Evolutionary conservation across 2,888 invertebrate genomes (phyloP).

Genomic region (Drosophila setosimentum): DNA sequence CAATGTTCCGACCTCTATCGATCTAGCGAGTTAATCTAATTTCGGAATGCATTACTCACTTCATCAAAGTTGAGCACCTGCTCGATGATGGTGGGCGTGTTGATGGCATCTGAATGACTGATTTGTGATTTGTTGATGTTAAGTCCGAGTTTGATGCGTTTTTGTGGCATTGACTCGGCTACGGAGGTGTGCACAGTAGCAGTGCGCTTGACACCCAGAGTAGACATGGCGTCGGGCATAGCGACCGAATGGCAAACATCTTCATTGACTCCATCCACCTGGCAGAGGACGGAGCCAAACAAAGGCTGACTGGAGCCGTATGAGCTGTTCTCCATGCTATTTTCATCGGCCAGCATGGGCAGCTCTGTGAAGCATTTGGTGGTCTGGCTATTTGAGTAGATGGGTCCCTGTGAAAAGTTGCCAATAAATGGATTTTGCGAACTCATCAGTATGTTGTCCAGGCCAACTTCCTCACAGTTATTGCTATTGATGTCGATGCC

Average conservation of each 20-base stretch:
- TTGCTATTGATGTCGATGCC: constrained; percentile 41
- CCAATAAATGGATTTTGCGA: constrained; percentile 48
- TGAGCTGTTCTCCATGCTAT: constrained; percentile 42
- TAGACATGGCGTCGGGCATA: constrained; percentile 17
- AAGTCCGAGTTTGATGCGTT: constrained; percentile 63
- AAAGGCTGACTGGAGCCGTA: constrained; percentile 54
- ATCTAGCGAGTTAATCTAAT: background rate
- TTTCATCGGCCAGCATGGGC: constrained; percentile 50
- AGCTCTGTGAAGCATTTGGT: constrained; percentile 50
- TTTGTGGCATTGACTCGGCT: constrained; percentile 54
- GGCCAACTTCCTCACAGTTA: constrained; percentile 9
- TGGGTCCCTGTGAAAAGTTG: constrained; percentile 42
- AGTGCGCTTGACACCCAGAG: constrained; percentile 55
- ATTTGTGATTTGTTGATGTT: constrained; percentile 43
- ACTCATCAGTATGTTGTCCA: constrained; percentile 24
- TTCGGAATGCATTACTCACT: constrained; percentile 33
- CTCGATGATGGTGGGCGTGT: constrained; percentile 65
- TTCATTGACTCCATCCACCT: constrained; percentile 23
- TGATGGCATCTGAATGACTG: constrained; percentile 27
- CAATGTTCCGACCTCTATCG: background rate
- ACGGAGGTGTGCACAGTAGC: constrained; percentile 42
- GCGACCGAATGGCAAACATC: constrained; percentile 24
- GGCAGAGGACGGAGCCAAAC: constrained; percentile 53
- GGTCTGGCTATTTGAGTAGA: constrained; percentile 33
- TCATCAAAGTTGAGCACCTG: constrained; percentile 37